These are phyloP conservation scores for Campylomormyrus numenius DNA, from an alignment of 2,113 vertebrate genomes.

Conservation along the genomic window DNA sequence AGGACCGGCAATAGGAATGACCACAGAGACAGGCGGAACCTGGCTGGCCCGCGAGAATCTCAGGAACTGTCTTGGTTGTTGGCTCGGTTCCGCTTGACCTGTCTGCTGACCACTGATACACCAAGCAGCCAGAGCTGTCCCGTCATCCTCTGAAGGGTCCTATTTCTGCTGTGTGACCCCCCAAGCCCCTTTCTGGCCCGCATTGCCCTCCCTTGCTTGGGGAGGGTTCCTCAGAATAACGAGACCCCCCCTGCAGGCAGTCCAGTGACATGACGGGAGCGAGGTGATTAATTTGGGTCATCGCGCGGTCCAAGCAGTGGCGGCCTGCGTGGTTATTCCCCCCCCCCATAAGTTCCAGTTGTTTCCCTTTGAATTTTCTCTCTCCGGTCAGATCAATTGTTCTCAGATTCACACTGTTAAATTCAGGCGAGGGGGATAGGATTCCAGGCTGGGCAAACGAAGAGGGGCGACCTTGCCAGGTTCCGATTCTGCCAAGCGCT, in stretches of 20 bases:
- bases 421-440: neutral
- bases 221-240: slow-evolving; percentile 32
- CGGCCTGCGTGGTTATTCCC: slow-evolving; percentile 62
- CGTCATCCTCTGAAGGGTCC: neutral
- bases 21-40: neutral
- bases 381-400: slow-evolving; percentile 56
- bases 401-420: slow-evolving; percentile 50
- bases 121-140: neutral
- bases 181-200: neutral
- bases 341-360: slow-evolving; percentile 48
- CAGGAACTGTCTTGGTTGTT: neutral
- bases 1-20: neutral
- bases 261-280: slow-evolving; percentile 44
- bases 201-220: slow-evolving; percentile 7
- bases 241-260: slow-evolving; percentile 48
- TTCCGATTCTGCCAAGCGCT: neutral
- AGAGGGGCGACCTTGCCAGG: slow-evolving; percentile 36
- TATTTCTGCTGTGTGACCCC: neutral
- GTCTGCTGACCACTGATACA: neutral
- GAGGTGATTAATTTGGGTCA: slow-evolving; percentile 64
- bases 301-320: slow-evolving; percentile 58
- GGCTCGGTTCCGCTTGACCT: neutral
- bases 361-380: slow-evolving; percentile 36
- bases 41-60: neutral
- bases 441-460: slow-evolving; percentile 14